Evolutionary conservation across 2,888 invertebrate genomes (phyloP), one percentile per base, ranked within the genome.

Genomic region (Drosophila falleni): DNA sequence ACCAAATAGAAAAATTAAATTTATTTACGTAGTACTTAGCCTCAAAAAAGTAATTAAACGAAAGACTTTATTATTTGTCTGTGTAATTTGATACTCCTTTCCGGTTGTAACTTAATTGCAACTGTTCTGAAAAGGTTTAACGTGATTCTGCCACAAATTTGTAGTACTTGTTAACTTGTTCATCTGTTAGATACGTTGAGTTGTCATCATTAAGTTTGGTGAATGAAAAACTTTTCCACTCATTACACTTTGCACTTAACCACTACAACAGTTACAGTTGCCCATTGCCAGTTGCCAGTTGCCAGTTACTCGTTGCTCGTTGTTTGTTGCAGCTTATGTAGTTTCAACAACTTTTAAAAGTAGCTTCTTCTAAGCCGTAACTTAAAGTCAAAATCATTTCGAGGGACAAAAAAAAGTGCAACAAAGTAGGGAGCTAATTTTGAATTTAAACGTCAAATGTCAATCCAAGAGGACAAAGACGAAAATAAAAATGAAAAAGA

Each of bases 361-460:
- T 55, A 29, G 31, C 31, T 55, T 16, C 70, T 67, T 59, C 44
- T 33, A 64, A n/a, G 37, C 44, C 55, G 16, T 16, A 71, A 70
- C 67, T 72, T 73, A 55, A 77, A 76, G 83, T 35, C 53, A 44
- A 42, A 42, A 35, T 16, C 53, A 42, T 19, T 33, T 23, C n/a
- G 13, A 23, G 46, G 2, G n/a, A 11, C 11, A 39, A 39, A 53
- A 59, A 41, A 35, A 53, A 35, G 29, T 13, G 10, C 15, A 46
- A 56, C 19, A 50, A 60, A 74, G 75, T 77, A 81, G 73, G 54
- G 80, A 80, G 78, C 82, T 89, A 89, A 89, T 90, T 89, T 89
- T 80, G 80, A 88, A 89, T 83, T 86, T 90, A 80, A 81, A 83
- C 81, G 87, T 89, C 89, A 89, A 89, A 84, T 81, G 89, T 90